Base-by-base conservation (phyloP, 2,797 vertebrate species). In the Paramormyrops hopkinsi region DNA sequence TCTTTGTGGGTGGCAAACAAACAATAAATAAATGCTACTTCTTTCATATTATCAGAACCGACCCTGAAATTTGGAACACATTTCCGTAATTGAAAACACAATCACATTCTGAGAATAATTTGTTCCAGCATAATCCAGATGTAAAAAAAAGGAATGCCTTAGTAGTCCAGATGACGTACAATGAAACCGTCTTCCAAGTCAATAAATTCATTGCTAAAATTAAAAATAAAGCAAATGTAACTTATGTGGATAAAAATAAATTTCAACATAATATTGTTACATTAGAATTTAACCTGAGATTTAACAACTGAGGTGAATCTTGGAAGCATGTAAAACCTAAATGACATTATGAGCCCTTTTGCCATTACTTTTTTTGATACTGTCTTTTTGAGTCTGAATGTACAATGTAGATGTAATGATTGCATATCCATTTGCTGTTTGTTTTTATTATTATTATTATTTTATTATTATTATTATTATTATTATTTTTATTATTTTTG, bases 31-130 rank as follows among this genome's bases (percentile, higher is more conserved):
- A 22, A 44, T 29, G 22, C n/a, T 22, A 22, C 88, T 54, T 9
- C 73, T 82, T 53, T 37, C 73, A 82, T 14, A 83, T 56, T 59
- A 44, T 83, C 53, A 88, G 33, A 59, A 59, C 17, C 22, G 2
- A 19, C 33, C 54, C 29, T 62, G 53, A 41, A 41, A 87, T 41
- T 19, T 41, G 6, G 29, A 56, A 17, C 2, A n/a, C 29, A 53
- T 33, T 82, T 54, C 69, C 4, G 6, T 48, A 88, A 88, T 33
- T 88, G 86, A 41, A 87, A 87, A 87, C 86, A 87, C 53, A 59
- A 22, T n/a, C 54, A 87, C 46, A 44, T 3, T 51, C 19, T 86
- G 51, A 87, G 85, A 51, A 85, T 19, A 33, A 87, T 87, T 87
- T 53, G 88, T 88, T 88, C 19, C n/a, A 76, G 29, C 69, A 76